A percentile compares a stretch with the other conserved stretches of the same genome.
These are phyloP conservation scores for Penaeus indicus DNA, from an alignment of 1,140 invertebrate species.

Conservation along the genomic window DNA sequence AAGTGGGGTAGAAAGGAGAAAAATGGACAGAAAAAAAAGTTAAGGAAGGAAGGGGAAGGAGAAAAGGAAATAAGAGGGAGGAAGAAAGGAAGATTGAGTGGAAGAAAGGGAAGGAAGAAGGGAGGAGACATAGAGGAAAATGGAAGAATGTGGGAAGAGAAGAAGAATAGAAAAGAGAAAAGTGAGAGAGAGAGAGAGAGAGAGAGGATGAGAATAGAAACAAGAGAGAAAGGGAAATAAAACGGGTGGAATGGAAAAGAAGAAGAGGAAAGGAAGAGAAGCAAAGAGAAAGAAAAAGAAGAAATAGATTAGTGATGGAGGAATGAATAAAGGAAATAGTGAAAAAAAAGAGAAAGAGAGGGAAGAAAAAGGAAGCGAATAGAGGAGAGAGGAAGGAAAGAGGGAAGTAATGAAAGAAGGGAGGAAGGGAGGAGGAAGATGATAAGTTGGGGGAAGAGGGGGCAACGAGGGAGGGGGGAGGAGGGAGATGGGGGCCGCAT, in stretches of 20 bases:
- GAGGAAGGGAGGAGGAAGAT: too few relatives aligned
- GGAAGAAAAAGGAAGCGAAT: background rate
- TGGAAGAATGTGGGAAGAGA: background rate
- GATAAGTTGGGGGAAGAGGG: too few relatives aligned
- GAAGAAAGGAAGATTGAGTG: background rate
- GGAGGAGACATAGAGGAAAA: background rate
- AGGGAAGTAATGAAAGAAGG: background rate
- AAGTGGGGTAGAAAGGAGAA: conserved; percentile 1
- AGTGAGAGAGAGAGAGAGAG: conserved; percentile 3
- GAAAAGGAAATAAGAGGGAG: background rate
- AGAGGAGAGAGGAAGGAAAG: too few relatives aligned
- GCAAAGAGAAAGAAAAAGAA: background rate
- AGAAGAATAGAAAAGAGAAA: background rate
- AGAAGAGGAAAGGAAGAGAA: background rate
- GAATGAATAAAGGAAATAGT: background rate
- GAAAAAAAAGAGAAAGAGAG: background rate
- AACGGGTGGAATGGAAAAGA: background rate
- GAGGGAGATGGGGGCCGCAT: conserved; percentile 21
- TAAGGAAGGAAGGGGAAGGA: background rate
- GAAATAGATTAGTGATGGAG: too few relatives aligned
- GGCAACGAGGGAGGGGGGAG: background rate
- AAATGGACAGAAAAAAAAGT: background rate
- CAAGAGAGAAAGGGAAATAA: background rate
- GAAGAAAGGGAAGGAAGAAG: background rate
- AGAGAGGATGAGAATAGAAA: background rate